phyloP scores from a whole-genome alignment of 1,140 invertebrate genomes.

The Formica exsecta region DNA sequence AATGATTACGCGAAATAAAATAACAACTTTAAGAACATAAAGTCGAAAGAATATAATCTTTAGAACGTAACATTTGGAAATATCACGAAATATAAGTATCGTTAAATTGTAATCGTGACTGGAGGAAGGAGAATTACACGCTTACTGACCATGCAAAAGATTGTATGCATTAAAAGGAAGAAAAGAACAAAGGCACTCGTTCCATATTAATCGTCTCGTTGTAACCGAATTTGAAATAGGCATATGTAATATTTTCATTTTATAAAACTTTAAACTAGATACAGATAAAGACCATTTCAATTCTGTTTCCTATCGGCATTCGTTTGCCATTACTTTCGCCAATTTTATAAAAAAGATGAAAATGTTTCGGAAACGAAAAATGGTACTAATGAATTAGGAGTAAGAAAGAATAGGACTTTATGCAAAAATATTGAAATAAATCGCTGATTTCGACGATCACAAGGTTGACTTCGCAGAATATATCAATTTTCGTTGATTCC shows the following conservation, averaged over 20 bases:
- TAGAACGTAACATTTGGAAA: background rate
- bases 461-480: constrained; percentile 66
- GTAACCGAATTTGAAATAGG: background rate
- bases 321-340: background rate
- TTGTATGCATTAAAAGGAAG: constrained; percentile 37
- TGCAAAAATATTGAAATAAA: constrained; percentile 22
- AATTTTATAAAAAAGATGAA: background rate
- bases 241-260: too few species aligned
- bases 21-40: background rate
- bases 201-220: constrained; percentile 3
- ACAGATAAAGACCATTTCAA: background rate
- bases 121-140: constrained; percentile 37
- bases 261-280: background rate
- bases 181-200: background rate
- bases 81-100: constrained; percentile 1
- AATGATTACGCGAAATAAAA: background rate
- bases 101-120: background rate
- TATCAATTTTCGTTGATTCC: constrained; percentile 6
- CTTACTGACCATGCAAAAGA: constrained; percentile 42
- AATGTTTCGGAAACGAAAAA: background rate
- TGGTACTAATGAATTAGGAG: background rate
- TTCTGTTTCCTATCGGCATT: background rate
- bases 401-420: background rate
- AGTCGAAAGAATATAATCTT: background rate
- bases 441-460: constrained; percentile 62